Evolutionary conservation across 2,888 invertebrate species (phyloP).

Genomic region (Malacosoma neustria): DNA sequence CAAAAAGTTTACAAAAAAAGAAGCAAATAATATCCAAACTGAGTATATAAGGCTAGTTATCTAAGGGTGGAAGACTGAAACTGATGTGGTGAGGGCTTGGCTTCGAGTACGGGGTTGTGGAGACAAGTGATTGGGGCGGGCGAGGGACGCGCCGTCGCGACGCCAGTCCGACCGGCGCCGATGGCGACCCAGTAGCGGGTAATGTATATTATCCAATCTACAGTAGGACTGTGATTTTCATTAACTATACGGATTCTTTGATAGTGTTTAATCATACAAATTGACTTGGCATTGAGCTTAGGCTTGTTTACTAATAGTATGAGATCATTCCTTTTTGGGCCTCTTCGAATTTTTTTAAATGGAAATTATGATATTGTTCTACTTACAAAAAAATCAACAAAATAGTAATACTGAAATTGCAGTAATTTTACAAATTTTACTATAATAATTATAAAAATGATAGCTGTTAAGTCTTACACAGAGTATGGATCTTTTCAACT

Average conservation of each 20-base stretch:
- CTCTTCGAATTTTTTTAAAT: too few relatives aligned
- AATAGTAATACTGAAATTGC: too few relatives aligned
- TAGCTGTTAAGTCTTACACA: too few relatives aligned
- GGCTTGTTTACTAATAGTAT: neutral
- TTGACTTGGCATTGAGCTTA: neutral
- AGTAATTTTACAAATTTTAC: too few relatives aligned
- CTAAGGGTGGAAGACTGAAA: conserved; percentile 22
- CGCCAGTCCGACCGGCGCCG: conserved; percentile 69
- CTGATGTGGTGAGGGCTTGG: too few relatives aligned
- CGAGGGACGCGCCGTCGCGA: conserved; percentile 53
- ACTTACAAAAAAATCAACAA: too few relatives aligned
- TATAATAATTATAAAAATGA: too few relatives aligned
- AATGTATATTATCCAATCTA: conserved; percentile 23
- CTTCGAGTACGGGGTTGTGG: conserved; percentile 14
- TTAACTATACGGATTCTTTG: conserved; percentile 16
- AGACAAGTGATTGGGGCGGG: conserved; percentile 20
- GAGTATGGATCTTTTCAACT: too few relatives aligned
- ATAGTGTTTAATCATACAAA: conserved; percentile 1
- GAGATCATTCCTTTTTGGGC: neutral
- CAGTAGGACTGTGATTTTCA: conserved; percentile 11
- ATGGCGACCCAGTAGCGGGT: conserved; percentile 31
- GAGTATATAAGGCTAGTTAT: conserved; percentile 10
- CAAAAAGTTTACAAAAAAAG: too few relatives aligned
- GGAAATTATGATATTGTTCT: too few relatives aligned
- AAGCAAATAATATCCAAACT: too few relatives aligned